Percentiles rank a stretch among this genome's conserved stretches.
These are phyloP conservation scores for Callithrix jacchus DNA, from an alignment of 2,113 vertebrate species.

Conservation along the genomic window DNA sequence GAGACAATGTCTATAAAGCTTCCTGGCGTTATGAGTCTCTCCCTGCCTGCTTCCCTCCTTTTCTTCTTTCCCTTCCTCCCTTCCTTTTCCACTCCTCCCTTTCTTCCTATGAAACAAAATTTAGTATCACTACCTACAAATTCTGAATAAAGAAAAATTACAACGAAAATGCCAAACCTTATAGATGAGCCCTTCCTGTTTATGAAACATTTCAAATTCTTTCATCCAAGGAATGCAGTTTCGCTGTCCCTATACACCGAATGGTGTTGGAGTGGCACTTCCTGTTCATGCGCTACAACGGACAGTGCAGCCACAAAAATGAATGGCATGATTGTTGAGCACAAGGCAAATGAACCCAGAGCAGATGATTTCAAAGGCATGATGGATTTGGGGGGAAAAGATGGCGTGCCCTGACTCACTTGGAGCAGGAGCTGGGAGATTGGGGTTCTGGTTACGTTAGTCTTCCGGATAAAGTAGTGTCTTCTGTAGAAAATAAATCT, in stretches of 20 bases:
- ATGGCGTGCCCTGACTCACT: neutral
- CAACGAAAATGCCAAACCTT: neutral
- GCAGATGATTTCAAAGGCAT: neutral
- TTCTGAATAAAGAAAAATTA: neutral
- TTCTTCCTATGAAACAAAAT: neutral
- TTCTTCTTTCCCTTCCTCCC: no score
- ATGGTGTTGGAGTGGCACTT: neutral
- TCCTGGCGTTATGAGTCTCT: no score
- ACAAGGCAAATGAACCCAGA: neutral
- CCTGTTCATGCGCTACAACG: rapidly evolving
- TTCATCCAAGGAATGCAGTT: neutral
- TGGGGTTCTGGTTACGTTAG: neutral
- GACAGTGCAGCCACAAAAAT: neutral
- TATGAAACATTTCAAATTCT: neutral
- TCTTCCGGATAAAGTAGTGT: neutral
- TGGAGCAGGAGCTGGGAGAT: no score
- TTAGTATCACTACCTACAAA: no score
- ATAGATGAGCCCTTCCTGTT: neutral
- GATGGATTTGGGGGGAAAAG: neutral
- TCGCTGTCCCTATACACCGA: neutral
- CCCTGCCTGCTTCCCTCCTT: no score
- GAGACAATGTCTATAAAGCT: neutral
- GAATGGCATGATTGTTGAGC: neutral
- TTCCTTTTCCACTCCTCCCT: neutral
- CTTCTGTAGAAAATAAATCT: neutral